Evolutionary conservation across 2,113 vertebrate genomes (phyloP), one percentile per base, ranked within the genome.

Genomic region (Cyprinodon brontotheroides): DNA sequence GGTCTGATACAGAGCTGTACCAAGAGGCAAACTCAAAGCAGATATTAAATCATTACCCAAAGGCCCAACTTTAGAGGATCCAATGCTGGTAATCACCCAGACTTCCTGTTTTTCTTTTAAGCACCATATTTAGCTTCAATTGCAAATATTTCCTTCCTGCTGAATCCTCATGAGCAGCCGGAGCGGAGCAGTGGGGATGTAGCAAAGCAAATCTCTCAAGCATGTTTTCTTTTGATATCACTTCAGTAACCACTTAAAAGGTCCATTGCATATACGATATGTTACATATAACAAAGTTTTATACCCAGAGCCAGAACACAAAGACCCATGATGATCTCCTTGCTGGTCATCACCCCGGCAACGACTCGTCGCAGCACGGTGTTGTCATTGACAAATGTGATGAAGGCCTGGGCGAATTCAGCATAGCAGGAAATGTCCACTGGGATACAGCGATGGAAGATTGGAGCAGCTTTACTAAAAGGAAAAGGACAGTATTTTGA

Each of bases 241-340:
- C 48, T 14, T 48, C 4, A n/a, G 22, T 11, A 57, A 60, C 47
- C 20, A 53, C 4, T 0, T 1, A 36, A 69, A 41, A 36, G 6
- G 15, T 53, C 41, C 17, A 38, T 13, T 11, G 12, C 7, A 20
- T 36, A 3, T 29, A 9, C 4, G 64, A 36, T 40, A 7, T 61
- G 4, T 1, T 4, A 41, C 65, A 70, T 41, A 39, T 47, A 40
- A 72, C 0, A 1, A 15, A 67, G 40, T 13, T 48, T 95, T 68
- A 7, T 89, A 99, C 98, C 97, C 94, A 99, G 94, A 89, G 98
- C 96, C 85, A 99, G 95, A 86, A 99, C 86, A 92, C 98, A 99
- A 90, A 99, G 96, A 91, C 96, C 97, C 94, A 99, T 95, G 93
- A 99, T 99, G 93, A 98, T 97, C 93, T 98, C 97, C 95, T 97